Base-by-base conservation (phyloP, 2,797 vertebrate species). In the Anguilla obscura region DNA sequence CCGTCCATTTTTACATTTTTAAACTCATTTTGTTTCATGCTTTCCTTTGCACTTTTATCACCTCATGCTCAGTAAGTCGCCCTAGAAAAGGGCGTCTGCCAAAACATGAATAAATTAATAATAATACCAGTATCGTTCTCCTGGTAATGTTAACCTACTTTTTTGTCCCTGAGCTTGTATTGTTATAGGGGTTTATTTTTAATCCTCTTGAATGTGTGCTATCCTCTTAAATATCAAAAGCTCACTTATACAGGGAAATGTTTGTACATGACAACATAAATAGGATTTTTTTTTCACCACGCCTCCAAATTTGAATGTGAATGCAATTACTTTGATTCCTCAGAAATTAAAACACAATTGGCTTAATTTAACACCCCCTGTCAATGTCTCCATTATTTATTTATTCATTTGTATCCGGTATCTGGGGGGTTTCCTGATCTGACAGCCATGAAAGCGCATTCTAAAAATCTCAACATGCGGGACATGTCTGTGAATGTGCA, bases 281-380 rank as follows among this genome's bases (percentile, higher is more conserved):
- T 85, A 50, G 36, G 33, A 85, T 76, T 52, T 88, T 52, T 88
- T 88, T 88, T 56, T 85, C 7, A 76, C 58, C 12, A 84, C 14
- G 87, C 84, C 63, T 76, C 52, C 10, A 63, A 60, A 85, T 88
- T 88, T 88, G 87, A 88, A 88, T 60, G 66, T 9, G 36, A 85
- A 85, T 30, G n/a, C 36, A 58, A 85, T 30, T 88, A 50, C 16
- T 86, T 33, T 10, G 60, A 85, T 84, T 88, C 21, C 24, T 85
- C 36, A 54, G 30, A 74, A n/a, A 85, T 58, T 12, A 85, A 88
- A 88, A 85, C 33, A 85, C 82, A 85, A 74, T 85, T 85, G 87
- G 66, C 87, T 85, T 79, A 88, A 24, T 79, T 30, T 85, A 85
- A 88, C 48, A 74, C 82, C 36, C 30, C 36, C 83, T 85, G 83